Percentiles rank a stretch among this genome's conserved stretches.
Evolutionary conservation across 2,797 vertebrate species (phyloP).

Genomic region (Nyctibius grandis): DNA sequence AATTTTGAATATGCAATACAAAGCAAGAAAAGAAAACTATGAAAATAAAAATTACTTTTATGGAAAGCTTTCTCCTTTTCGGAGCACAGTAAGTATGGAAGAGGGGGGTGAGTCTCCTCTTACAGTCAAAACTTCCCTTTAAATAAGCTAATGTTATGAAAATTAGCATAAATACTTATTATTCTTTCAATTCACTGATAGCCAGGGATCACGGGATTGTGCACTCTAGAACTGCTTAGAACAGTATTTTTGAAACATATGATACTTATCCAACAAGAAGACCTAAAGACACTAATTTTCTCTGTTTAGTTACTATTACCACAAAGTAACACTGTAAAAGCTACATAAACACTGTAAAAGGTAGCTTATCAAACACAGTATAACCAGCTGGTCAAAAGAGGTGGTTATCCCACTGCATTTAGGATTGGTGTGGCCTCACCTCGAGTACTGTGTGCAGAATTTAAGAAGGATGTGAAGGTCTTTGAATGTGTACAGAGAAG

Average conservation of each 20-base stretch:
- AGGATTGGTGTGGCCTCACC: background rate
- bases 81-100: background rate
- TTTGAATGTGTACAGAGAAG: fast-evolving
- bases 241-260: background rate
- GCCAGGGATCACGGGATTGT: background rate
- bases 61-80: background rate
- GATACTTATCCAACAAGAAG: background rate
- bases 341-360: background rate
- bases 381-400: background rate
- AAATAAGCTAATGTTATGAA: background rate
- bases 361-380: background rate
- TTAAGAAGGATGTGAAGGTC: background rate
- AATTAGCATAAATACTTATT: background rate
- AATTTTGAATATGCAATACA: background rate
- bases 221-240: background rate
- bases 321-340: background rate
- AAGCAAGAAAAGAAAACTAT: background rate
- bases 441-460: fast-evolving
- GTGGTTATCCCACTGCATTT: background rate
- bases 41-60: background rate
- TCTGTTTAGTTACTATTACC: background rate
- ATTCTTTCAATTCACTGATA: background rate
- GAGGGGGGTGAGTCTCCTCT: background rate
- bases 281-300: background rate
- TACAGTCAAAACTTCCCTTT: background rate